Base-by-base conservation (phyloP, 2,888 invertebrate species). In the Hylaea fasciaria region DNA sequence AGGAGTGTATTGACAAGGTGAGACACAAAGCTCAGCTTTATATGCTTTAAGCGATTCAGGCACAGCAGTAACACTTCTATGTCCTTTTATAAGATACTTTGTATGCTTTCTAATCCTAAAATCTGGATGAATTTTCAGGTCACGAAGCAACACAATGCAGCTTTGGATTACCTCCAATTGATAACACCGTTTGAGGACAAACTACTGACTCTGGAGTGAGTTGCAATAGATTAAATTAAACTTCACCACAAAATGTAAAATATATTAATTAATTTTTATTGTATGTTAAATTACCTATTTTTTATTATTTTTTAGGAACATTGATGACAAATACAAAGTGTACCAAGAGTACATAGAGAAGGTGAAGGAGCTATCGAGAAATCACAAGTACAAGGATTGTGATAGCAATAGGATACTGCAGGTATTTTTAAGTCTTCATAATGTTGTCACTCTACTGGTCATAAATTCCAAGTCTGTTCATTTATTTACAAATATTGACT, bases 141-240 rank as follows among this genome's bases (percentile, higher is more conserved):
- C 0, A 89, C 87, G 66, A 80, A 83, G 16, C 85, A 89, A 68
- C 91, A 91, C 43, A 83, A 86, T 9, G 74, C 80, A 2, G 91
- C 92, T 0, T 66, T 78, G 44, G 88, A 89, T 0, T 89, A 84
- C 61, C 74, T 92, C 54, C 74, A 90, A 51, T 84, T 86, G 72
- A 82, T 93, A 63, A 82, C 89, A 48, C 83, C 82, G 1, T 93
- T 77, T 65, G 93, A 93, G 74, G 89, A 92, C 64, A 87, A 83
- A 68, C 69, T 93, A 14, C 71, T 91, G 41, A 82, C 83, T 12
- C 69, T 80, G 22, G 87, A 90, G 92, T 93, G 69, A 89, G 92
- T 86, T 40, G 0, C 11, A 29, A 39, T 10, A 2, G 9, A 40
- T 46, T 16, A 41, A 22, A 22, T 22, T 3, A 22, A 2, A 22